Evolutionary conservation across 2,888 invertebrate species (phyloP), one percentile per base, ranked within the genome.

Genomic region (Drosophila fulvimacula): DNA sequence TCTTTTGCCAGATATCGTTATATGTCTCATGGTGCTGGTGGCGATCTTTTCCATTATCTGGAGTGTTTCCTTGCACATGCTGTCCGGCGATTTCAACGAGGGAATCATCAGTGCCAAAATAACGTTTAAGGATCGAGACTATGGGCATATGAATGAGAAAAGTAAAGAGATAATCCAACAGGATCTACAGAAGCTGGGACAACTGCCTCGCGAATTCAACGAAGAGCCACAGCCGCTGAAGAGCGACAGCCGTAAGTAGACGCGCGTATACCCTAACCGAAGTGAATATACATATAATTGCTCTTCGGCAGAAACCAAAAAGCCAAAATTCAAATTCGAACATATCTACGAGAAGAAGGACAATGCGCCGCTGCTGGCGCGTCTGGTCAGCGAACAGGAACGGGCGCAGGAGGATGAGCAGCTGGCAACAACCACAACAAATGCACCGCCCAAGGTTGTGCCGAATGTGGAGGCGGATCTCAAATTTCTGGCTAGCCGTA

Each of bases 51-150:
- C 92, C 42, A 89, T 92, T 36, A 66, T 90, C 3, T 92, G 92
- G 89, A 88, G 88, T 44, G 63, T 92, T 42, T 81, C 90, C 1
- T 67, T 91, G 64, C 80, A 90, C 61, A 81, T 91, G 73, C 39
- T 91, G 36, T 89, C 92, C 5, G 84, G 88, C 27, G 92, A 92
- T 62, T 85, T 91, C 67, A 73, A 79, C 21, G 81, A 85, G 68
- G 90, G 89, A 58, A 82, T 91, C 48, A 81, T 91, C 34, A 91
- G 92, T 89, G 91, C 82, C 81, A 89, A 91, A 82, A 64, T 91
- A 58, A 75, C 73, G 49, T 91, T 91, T 70, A 83, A 79, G 32
- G 78, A 89, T 13, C 77, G 91, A 15, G 79, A 88, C 59, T 82
- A 86, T 19, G 66, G 60, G 2, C 81, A 82, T 68, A 79, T 91